These are phyloP conservation scores for Drosophila ficusphila DNA, from an alignment of 1,140 invertebrate species.

Conservation along the genomic window DNA sequence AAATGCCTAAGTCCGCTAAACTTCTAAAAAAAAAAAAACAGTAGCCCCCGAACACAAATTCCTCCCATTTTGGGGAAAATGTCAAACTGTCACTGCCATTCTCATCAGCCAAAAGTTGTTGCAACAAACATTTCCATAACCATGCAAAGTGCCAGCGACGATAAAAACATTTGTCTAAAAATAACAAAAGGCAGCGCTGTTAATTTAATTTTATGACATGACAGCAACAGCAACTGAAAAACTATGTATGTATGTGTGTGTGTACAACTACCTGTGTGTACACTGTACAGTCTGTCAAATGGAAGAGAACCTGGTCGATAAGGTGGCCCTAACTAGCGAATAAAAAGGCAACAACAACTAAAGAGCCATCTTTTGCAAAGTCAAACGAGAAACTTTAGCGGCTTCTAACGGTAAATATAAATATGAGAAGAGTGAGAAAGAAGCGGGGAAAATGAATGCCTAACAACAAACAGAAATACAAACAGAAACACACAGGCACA, in stretches of 20 bases:
- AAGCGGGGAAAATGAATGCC: conserved; percentile 20
- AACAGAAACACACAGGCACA: neutral
- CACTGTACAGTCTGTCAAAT: conserved; percentile 48
- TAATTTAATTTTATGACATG: conserved; percentile 76
- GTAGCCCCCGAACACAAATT: no score
- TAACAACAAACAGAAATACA: conserved; percentile 47
- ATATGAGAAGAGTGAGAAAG: conserved; percentile 40
- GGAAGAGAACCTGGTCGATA: conserved; percentile 41
- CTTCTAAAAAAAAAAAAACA: neutral
- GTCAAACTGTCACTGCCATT: conserved; percentile 42
- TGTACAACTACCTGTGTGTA: conserved; percentile 22
- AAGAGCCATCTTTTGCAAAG: conserved; percentile 54
- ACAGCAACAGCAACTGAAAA: conserved; percentile 36
- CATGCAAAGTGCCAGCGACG: conserved; percentile 26
- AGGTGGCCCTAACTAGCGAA: conserved; percentile 25
- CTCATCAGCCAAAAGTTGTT: conserved; percentile 1
- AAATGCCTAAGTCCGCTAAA: neutral
- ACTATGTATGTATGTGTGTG: neutral
- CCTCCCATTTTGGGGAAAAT: conserved; percentile 11
- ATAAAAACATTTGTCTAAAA: conserved; percentile 35
- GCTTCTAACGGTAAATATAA: conserved; percentile 73
- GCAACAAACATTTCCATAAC: conserved; percentile 27
- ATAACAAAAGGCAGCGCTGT: conserved; percentile 43
- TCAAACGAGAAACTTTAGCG: conserved; percentile 62
- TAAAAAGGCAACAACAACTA: conserved; percentile 7